A percentile compares a stretch with the other conserved stretches of the same genome.
Evolutionary conservation across 2,113 vertebrate species (phyloP).

Genomic region (Heterotis niloticus): DNA sequence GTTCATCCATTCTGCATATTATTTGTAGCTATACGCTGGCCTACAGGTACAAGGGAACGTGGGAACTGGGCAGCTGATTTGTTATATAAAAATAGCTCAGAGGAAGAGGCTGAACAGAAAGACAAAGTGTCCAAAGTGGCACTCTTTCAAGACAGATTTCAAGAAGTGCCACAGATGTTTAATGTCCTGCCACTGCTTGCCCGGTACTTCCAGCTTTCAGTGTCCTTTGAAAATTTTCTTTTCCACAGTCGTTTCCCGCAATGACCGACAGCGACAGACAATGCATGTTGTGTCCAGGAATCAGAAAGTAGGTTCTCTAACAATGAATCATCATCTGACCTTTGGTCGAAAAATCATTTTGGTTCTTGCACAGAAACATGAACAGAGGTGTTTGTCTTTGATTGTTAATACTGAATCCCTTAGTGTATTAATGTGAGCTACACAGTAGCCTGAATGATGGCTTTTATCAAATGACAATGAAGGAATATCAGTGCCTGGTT

Average conservation of each 20-base stretch:
- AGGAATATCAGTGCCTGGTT: slow-evolving; percentile 36
- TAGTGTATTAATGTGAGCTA: slow-evolving; percentile 37
- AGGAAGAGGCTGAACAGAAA: slow-evolving; percentile 25
- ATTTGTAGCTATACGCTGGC: too few relatives aligned
- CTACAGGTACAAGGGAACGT: slow-evolving; percentile 35
- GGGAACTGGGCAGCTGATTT: slow-evolving; percentile 47
- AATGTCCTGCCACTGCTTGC: too few relatives aligned
- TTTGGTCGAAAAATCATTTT: neutral
- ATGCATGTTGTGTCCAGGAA: neutral
- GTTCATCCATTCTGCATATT: too few relatives aligned
- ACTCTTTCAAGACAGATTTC: slow-evolving; percentile 43
- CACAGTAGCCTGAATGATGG: slow-evolving; percentile 39
- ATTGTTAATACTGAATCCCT: slow-evolving; percentile 26
- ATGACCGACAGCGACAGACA: slow-evolving; percentile 31
- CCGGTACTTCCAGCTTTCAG: neutral
- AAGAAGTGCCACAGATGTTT: slow-evolving; percentile 29
- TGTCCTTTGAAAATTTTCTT: neutral
- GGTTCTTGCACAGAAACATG: neutral
- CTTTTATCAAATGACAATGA: slow-evolving; percentile 51
- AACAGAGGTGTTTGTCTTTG: slow-evolving; percentile 6
- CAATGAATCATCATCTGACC: neutral
- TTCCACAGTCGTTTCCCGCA: neutral
- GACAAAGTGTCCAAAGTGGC: slow-evolving; percentile 44
- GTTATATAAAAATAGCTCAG: slow-evolving; percentile 42
- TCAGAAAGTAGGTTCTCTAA: neutral